Evolutionary conservation across 2,797 vertebrate genomes (phyloP).

Genomic region (Sebastes jordani): DNA sequence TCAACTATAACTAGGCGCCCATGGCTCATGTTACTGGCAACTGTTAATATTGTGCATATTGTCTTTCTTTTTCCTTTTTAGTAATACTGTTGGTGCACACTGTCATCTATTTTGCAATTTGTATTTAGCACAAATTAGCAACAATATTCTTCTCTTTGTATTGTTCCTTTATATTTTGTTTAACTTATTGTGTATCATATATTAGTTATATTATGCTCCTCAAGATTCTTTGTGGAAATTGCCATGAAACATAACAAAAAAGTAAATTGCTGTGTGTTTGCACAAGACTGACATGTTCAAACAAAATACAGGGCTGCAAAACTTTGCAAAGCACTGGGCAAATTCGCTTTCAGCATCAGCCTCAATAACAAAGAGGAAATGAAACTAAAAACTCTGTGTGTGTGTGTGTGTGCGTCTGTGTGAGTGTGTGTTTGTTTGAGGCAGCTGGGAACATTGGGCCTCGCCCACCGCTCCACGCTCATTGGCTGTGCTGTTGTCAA

Average conservation of each 20-base stretch:
- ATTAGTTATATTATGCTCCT: not conserved
- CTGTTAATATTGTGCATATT: not conserved
- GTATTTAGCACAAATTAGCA: not conserved
- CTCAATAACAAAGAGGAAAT: constrained; percentile 67
- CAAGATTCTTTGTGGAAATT: not conserved
- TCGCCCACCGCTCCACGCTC: constrained; percentile 46
- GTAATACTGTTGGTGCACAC: not conserved
- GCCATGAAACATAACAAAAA: not conserved
- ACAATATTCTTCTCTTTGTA: not conserved
- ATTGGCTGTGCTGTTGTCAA: constrained; percentile 82
- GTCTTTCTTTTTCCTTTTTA: not conserved
- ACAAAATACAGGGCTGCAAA: constrained; percentile 8
- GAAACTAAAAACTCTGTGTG: constrained; percentile 56
- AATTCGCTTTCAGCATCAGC: constrained; percentile 20
- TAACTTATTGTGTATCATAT: not conserved
- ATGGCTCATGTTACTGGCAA: not conserved
- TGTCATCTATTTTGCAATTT: not conserved
- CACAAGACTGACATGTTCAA: not conserved
- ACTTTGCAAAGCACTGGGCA: not conserved
- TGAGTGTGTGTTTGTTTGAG: constrained; percentile 19
- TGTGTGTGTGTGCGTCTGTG: constrained; percentile 20
- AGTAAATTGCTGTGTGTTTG: not conserved
- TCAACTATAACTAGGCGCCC: not conserved
- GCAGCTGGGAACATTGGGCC: constrained; percentile 56
- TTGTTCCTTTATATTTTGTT: not conserved